Evolutionary conservation across 2,113 vertebrate species (phyloP), one percentile per base, ranked within the genome.

Genomic region (Lonchura striata): DNA sequence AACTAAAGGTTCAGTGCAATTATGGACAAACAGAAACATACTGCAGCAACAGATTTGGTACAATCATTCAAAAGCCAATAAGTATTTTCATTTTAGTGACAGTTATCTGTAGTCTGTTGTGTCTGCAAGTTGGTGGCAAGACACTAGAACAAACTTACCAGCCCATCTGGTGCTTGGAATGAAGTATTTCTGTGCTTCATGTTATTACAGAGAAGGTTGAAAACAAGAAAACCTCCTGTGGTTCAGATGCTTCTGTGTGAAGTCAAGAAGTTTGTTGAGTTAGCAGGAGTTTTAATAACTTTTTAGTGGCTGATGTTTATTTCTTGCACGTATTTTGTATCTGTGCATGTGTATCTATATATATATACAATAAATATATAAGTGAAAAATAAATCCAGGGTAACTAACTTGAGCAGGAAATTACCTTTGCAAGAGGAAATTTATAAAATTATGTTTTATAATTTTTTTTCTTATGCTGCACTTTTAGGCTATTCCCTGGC

Each of bases 81-180:
- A 74, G 78, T 94, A 86, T 96, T 95, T 96, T 92, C 87, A 79
- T 75, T 96, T 96, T 75, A 88, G 78, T 88, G 87, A 83, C 92
- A 96, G 82, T 86, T 95, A 77, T 94, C 87, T 92, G 71, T 90
- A 95, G 75, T 91, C 93, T 93, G 92, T 95, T 96, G 85, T 88
- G 87, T 96, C 94, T 92, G 79, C 90, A 95, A 94, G 79, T 79
- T 94, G 92, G 82, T 96, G 85, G 85, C 68, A 94, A 94, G 95
- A 92, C 87, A 96, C 75, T 88, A 90, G 95, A 96, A 90, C 71
- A 95, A 96, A 96, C 75, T 94, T 86, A 86, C 52, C 82, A 93
- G 85, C 39, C 93, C 94, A 93, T 96, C 92, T 97, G 93, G 71
- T 95, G 92, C 92, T 52, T 95, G 59, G 47, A 96, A 88, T 49